Conservation (phyloP, 2,113 vertebrate genomes). For the Ciconia stormi region DNA sequence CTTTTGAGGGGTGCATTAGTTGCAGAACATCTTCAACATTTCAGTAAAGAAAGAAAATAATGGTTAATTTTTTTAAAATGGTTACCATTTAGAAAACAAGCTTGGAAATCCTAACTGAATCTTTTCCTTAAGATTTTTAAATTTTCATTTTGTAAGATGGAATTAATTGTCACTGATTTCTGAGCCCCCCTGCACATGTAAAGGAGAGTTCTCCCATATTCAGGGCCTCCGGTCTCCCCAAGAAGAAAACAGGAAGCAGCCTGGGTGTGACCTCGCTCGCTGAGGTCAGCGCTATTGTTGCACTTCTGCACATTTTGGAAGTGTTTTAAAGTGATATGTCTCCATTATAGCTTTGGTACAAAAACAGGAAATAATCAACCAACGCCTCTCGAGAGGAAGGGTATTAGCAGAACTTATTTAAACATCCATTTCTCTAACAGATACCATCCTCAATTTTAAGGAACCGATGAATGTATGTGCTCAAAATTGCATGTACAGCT, state of each 20-base stretch:
- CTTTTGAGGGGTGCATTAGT: neutral
- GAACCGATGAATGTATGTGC: neutral
- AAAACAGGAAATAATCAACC: constrained; percentile 75
- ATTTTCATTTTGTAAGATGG: neutral
- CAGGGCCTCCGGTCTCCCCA: constrained; percentile 20
- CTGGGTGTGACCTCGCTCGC: constrained; percentile 63
- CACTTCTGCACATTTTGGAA: constrained; percentile 71
- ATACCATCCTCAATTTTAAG: neutral
- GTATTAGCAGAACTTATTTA: neutral
- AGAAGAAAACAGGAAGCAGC: constrained; percentile 75
- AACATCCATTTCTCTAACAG: constrained; percentile 15
- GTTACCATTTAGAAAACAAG: neutral
- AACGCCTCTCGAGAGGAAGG: constrained; percentile 67
- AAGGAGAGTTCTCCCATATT: neutral
- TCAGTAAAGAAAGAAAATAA: neutral
- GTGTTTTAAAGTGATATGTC: constrained; percentile 59
- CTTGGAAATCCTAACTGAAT: neutral
- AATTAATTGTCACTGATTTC: neutral
- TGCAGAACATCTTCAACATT: neutral
- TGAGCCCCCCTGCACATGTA: neutral
- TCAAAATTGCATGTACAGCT: neutral
- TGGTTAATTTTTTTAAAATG: accelerated
- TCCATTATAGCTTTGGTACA: constrained; percentile 62
- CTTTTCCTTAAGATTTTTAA: neutral
- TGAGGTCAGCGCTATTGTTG: constrained; percentile 71